Evolutionary conservation across 2,797 vertebrate species (phyloP).

Genomic region (Tadarida brasiliensis): DNA sequence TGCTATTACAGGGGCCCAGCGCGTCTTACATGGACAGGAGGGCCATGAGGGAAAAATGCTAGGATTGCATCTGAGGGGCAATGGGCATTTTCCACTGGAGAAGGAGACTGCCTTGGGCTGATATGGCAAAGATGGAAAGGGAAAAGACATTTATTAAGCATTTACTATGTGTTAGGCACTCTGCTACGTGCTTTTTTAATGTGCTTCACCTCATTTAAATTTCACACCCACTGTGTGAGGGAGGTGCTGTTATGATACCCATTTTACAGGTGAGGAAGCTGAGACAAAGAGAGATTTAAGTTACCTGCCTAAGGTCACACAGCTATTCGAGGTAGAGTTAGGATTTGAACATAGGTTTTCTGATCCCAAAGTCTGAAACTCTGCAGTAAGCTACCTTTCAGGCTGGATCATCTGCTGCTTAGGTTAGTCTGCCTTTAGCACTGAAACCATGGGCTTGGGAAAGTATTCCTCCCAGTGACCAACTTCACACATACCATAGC

Average conservation of each 20-base stretch:
- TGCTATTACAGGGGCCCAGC: neutral
- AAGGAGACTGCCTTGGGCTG: constrained; percentile 15
- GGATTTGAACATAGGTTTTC: constrained; percentile 27
- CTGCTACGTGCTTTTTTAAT: constrained; percentile 38
- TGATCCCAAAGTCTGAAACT: constrained; percentile 44
- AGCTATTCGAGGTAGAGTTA: constrained; percentile 1
- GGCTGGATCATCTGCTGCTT: constrained; percentile 2
- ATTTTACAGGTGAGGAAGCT: constrained; percentile 49
- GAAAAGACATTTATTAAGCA: constrained; percentile 30
- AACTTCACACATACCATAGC: neutral
- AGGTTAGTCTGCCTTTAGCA: neutral
- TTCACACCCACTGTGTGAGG: neutral
- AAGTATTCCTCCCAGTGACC: constrained; percentile 15
- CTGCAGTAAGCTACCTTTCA: neutral
- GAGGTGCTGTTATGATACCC: neutral
- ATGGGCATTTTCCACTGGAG: constrained; percentile 16
- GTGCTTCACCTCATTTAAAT: constrained; percentile 45
- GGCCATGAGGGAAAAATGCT: neutral
- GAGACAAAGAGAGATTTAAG: constrained; percentile 31
- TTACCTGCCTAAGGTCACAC: neutral
- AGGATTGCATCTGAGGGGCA: neutral
- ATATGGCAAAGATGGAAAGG: constrained; percentile 29
- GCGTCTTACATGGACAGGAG: neutral
- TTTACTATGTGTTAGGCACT: neutral
- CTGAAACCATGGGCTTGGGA: neutral